Base-by-base conservation (phyloP, 2,113 vertebrate species). In the Pithys albifrons region DNA sequence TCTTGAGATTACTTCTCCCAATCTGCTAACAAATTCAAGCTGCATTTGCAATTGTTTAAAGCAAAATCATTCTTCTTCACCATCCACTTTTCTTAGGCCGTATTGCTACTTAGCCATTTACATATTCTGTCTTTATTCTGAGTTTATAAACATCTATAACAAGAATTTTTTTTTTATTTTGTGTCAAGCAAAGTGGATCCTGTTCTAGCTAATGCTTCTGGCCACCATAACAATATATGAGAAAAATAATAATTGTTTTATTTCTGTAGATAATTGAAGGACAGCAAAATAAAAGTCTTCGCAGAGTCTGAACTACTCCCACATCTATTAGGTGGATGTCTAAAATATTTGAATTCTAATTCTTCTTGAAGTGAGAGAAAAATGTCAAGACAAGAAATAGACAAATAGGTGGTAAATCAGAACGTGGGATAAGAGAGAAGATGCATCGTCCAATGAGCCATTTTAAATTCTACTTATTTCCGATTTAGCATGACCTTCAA, bases 381-480 rank as follows among this genome's bases (percentile, higher is more conserved):
- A 85, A 69, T 51, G 18, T 67, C 57, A 37, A 41, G 65, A 74
- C 29, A 82, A 89, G 35, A 80, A 79, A 88, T 10, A 76, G 16
- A 72, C 15, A 70, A 87, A 31, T 39, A 33, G 4, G 18, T 57
- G 7, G 8, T 70, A 88, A 18, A 62, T 69, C 18, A 88, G 52
- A 52, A 90, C 27, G 58, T 91, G 16, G 33, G 45, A 35, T 31
- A 81, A 46, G 35, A 73, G 5, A 27, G 25, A 86, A 81, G 13
- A 64, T 48, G 35, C 27, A 91, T 65, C 15, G 25, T 94, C 24
- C 77, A 92, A 94, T 95, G 86, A 95, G 55, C n/a, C 25, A 91
- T 89, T 96, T 95, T 52, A 93, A 96, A 89, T 58, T 86, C 89
- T 88, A 24, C 19, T 91, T 91, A 71, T 37, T 91, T 88, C 95